Evolutionary conservation across 2,797 vertebrate species (phyloP).

Genomic region (Anguilla pacifica): DNA sequence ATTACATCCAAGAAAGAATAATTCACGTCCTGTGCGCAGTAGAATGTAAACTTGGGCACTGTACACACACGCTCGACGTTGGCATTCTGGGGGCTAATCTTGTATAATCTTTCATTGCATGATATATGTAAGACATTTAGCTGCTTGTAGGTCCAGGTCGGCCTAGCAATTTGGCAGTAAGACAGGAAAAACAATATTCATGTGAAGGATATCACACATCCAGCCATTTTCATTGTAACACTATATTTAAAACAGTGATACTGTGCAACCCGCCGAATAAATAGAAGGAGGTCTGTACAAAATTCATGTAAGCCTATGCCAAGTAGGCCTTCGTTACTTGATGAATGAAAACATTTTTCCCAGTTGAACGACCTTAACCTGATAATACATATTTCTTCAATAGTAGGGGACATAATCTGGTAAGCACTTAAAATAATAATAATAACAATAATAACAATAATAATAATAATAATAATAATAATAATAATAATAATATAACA

Average conservation of each 20-base stretch:
- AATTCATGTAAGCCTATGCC: not conserved
- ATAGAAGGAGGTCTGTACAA: not conserved
- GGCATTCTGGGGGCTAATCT: not conserved
- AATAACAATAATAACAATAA: not conserved
- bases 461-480: not conserved
- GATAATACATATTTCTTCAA: not conserved
- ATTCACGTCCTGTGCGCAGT: not conserved
- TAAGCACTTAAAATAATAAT: not conserved
- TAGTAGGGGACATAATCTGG: not conserved
- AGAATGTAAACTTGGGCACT: not conserved
- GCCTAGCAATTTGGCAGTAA: not conserved
- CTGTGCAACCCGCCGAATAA: not conserved
- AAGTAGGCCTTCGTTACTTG: not conserved
- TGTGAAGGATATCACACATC: no score
- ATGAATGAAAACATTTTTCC: not conserved
- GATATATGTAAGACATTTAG: not conserved
- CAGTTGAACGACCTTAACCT: not conserved
- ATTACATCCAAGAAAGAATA: not conserved
- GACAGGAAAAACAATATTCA: not conserved
- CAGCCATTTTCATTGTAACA: not conserved
- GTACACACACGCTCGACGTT: not conserved
- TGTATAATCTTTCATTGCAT: not conserved
- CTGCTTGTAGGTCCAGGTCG: not conserved
- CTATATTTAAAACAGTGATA: not conserved
- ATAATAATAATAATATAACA: not conserved